A percentile compares a stretch with the other conserved stretches of the same genome.
Conservation (phyloP, 2,888 invertebrate genomes). For the Candidula unifasciata region DNA sequence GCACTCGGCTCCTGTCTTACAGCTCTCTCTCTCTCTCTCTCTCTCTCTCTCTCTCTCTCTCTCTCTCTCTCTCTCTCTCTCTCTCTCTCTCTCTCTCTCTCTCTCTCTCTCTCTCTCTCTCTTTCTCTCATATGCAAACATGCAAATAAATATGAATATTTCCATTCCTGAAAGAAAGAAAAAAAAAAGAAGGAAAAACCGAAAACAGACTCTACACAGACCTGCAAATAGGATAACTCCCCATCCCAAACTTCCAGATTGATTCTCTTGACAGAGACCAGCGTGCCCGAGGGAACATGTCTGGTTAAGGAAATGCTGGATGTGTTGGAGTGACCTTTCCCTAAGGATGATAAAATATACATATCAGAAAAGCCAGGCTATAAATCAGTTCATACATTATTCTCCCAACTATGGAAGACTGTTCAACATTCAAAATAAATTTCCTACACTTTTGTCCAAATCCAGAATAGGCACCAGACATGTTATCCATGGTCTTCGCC, state of each 20-base stretch:
- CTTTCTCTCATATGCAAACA: too few species aligned
- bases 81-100: slow-evolving; percentile 1
- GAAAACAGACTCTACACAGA: slow-evolving; percentile 49
- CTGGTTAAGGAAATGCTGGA: slow-evolving; percentile 70
- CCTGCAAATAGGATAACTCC: slow-evolving; percentile 69
- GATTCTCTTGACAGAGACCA: slow-evolving; percentile 69
- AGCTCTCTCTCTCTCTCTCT: too few species aligned
- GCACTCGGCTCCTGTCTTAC: too few species aligned
- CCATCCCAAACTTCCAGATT: slow-evolving; percentile 68
- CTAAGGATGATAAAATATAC: slow-evolving; percentile 56
- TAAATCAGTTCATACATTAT: too few species aligned
- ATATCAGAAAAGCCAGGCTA: too few species aligned
- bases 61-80: not conserved
- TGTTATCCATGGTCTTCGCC: too few species aligned
- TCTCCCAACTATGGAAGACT: too few species aligned
- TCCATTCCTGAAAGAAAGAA: not conserved
- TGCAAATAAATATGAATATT: too few species aligned
- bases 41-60: not conserved
- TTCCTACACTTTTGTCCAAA: not conserved
- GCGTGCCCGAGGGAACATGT: slow-evolving; percentile 67
- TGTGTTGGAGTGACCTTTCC: slow-evolving; percentile 70
- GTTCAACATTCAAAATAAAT: not conserved
- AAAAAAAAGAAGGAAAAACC: too few species aligned
- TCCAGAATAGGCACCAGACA: too few species aligned
- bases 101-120: too few species aligned